Evolutionary conservation across 1,140 invertebrate genomes (phyloP).

Genomic region (Melipona quadrifasciata): DNA sequence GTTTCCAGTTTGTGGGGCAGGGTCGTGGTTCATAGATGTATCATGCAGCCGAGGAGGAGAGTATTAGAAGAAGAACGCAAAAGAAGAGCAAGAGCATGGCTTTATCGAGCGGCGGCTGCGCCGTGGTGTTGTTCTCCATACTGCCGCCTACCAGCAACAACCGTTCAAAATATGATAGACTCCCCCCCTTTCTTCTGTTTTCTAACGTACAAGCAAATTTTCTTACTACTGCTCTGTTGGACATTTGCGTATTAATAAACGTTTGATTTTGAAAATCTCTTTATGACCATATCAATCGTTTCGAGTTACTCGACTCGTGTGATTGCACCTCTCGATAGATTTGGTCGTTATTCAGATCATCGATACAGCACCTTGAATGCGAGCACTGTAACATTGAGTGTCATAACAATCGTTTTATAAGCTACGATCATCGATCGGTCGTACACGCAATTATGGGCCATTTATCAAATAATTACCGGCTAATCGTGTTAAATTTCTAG

Average conservation of each 20-base stretch:
- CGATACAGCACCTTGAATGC: background rate
- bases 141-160: slow-evolving; percentile 11
- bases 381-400: no score
- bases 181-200: background rate
- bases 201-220: no score
- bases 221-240: background rate
- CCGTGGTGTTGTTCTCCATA: slow-evolving; percentile 37
- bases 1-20: slow-evolving; percentile 62
- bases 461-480: background rate
- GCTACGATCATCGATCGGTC: background rate
- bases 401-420: no score
- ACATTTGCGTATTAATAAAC: slow-evolving; percentile 7
- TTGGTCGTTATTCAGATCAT: background rate
- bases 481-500: background rate
- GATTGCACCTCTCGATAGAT: background rate
- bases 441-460: background rate
- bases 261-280: background rate
- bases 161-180: background rate
- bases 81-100: slow-evolving; percentile 39
- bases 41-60: slow-evolving; percentile 8
- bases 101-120: slow-evolving; percentile 80
- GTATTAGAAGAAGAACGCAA: slow-evolving; percentile 26
- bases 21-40: slow-evolving; percentile 54
- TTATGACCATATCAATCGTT: background rate
- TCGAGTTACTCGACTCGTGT: background rate